These are phyloP conservation scores for Ptychochromis oligacanthus DNA, from an alignment of 2,113 vertebrate species.

Conservation along the genomic window DNA sequence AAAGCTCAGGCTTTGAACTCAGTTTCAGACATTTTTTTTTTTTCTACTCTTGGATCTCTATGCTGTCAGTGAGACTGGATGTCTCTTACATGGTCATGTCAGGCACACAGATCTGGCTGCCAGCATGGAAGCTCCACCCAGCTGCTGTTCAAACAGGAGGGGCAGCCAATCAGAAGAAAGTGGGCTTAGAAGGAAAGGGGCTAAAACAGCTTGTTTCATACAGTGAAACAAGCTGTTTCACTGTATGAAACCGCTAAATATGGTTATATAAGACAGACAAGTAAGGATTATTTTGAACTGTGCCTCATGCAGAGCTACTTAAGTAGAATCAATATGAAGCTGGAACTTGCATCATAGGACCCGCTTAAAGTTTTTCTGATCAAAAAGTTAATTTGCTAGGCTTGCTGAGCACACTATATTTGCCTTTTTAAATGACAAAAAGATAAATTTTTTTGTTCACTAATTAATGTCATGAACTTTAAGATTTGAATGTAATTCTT, in stretches of 20 bases:
- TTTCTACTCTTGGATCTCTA: neutral
- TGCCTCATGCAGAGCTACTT: neutral
- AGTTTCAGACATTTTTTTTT: neutral
- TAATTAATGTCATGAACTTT: no score
- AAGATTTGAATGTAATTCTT: neutral
- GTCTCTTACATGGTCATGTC: neutral
- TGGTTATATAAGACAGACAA: fast-evolving
- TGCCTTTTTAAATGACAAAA: neutral
- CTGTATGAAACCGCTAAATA: no score
- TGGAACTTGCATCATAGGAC: neutral
- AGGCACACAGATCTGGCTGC: neutral
- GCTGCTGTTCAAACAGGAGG: neutral
- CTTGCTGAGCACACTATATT: neutral
- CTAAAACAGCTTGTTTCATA: no score
- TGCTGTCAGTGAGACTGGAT: fast-evolving
- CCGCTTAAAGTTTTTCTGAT: neutral
- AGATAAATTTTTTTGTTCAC: neutral
- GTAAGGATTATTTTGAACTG: neutral
- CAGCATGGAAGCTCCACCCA: neutral
- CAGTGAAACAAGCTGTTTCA: no score
- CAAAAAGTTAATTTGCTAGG: neutral
- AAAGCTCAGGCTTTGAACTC: neutral
- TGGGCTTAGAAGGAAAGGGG: neutral
- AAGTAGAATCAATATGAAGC: neutral
- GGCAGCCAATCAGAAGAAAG: fast-evolving